phyloP scores from a whole-genome alignment of 2,888 invertebrate species.

The Drosophila antonietae region DNA sequence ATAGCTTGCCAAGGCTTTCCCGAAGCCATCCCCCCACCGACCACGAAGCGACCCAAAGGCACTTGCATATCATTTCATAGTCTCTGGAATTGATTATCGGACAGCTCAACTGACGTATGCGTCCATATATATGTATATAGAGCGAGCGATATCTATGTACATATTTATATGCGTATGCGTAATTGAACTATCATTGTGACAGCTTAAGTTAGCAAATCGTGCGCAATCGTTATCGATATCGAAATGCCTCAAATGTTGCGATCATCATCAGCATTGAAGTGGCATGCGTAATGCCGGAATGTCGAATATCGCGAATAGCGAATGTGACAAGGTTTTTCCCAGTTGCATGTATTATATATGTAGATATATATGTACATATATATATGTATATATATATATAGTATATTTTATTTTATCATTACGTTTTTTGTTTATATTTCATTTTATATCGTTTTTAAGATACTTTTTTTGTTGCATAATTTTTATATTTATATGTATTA shows the following conservation, averaged over 20 bases:
- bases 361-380: too few species aligned
- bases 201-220: slow-evolving; percentile 2
- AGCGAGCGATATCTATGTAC: background rate
- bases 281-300: slow-evolving; percentile 19
- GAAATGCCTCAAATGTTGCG: slow-evolving; percentile 28
- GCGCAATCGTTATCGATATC: slow-evolving; percentile 31
- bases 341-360: too few species aligned
- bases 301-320: background rate
- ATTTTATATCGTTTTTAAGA: too few species aligned
- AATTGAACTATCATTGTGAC: slow-evolving; percentile 4
- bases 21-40: background rate
- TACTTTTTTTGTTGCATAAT: too few species aligned
- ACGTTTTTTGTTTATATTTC: too few species aligned
- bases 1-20: slow-evolving; percentile 33
- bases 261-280: slow-evolving; percentile 32
- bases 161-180: background rate
- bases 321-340: background rate
- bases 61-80: slow-evolving; percentile 19
- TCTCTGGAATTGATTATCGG: slow-evolving; percentile 22
- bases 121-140: background rate
- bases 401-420: too few species aligned
- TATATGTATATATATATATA: too few species aligned
- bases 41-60: background rate
- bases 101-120: slow-evolving; percentile 28
- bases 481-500: too few species aligned